A percentile compares a stretch with the other conserved stretches of the same genome.
These are phyloP conservation scores for Sus scrofa DNA, from an alignment of 2,113 vertebrate species.

Conservation along the genomic window T2T-Sscrofa CM000814.6:92870501-92871000, in stretches of 20 bases:
- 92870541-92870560: slow-evolving; percentile 21
- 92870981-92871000: slow-evolving; percentile 39
- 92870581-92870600: slow-evolving; percentile 60
- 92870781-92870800: no score
- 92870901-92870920: slow-evolving; percentile 57
- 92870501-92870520: background rate
- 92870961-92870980: slow-evolving; percentile 31
- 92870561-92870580: slow-evolving; percentile 50
- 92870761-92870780: no score
- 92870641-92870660: background rate
- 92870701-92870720: background rate
- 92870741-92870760: no score
- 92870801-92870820: no score
- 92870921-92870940: slow-evolving; percentile 56
- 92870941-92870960: slow-evolving; percentile 39
- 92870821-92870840: no score
- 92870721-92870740: no score
- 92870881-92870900: slow-evolving; percentile 8
- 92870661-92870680: background rate
- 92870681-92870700: background rate
- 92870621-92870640: slow-evolving; percentile 47
- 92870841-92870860: no score
- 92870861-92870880: no score
- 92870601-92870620: slow-evolving; percentile 12
- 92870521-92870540: background rate